Evolutionary conservation across 1,140 invertebrate species (phyloP).

Genomic region (Macrostomum lignano): DNA sequence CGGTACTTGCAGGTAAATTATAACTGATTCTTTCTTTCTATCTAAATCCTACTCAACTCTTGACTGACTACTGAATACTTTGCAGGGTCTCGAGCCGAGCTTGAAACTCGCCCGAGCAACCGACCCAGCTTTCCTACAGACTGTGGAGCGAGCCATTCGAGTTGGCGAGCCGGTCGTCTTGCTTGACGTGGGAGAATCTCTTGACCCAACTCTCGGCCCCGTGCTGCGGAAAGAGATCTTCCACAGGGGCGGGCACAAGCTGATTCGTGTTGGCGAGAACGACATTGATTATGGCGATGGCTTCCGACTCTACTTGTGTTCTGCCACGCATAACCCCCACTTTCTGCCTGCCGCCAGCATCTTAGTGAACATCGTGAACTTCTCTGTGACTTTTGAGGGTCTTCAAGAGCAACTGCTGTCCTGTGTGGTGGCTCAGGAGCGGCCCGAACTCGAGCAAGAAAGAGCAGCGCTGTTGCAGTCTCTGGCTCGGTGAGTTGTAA

Average conservation of each 20-base stretch:
- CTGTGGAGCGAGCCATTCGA: conserved; percentile 20
- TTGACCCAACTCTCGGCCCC: conserved; percentile 29
- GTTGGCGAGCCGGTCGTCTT: conserved; percentile 23
- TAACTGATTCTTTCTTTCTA: too few species aligned
- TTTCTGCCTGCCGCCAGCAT: conserved; percentile 58
- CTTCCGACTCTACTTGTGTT: conserved; percentile 58
- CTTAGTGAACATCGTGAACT: conserved; percentile 61
- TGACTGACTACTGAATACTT: too few species aligned
- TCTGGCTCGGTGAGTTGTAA: conserved; percentile 17
- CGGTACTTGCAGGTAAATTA: too few species aligned
- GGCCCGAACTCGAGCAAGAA: conserved; percentile 20
- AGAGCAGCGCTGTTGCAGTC: conserved; percentile 16
- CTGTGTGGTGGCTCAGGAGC: conserved; percentile 39
- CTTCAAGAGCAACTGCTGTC: conserved; percentile 61
- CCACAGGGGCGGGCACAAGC: conserved; percentile 36
- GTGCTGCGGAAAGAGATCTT: conserved; percentile 30
- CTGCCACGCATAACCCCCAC: conserved; percentile 61
- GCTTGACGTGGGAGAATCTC: conserved; percentile 25
- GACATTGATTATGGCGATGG: conserved; percentile 55
- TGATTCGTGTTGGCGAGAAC: conserved; percentile 46
- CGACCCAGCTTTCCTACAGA: conserved; percentile 33
- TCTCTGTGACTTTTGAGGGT: conserved; percentile 48
- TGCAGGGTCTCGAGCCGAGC: too few species aligned
- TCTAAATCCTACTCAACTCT: too few species aligned
- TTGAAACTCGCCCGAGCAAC: too few species aligned